Evolutionary conservation across 2,113 vertebrate species (phyloP).

Genomic region (Lophochroa leadbeateri): DNA sequence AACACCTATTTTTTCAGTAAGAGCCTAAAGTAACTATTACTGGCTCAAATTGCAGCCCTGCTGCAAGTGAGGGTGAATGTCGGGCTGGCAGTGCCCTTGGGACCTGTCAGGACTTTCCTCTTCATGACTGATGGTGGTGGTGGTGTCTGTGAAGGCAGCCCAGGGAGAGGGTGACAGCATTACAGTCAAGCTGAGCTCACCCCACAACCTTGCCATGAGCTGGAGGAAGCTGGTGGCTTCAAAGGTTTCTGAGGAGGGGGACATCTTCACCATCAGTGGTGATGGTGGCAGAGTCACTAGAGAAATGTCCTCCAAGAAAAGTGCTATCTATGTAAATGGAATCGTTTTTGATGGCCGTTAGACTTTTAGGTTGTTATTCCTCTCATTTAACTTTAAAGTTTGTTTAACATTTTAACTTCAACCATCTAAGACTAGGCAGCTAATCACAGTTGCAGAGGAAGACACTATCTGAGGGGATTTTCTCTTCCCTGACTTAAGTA

Average conservation of each 20-base stretch:
- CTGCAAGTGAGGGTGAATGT: background rate
- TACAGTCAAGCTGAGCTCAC: background rate
- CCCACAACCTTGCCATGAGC: background rate
- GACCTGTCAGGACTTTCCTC: background rate
- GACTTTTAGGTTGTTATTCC: background rate
- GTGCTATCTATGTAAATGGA: background rate
- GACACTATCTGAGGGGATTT: background rate
- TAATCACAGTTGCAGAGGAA: background rate
- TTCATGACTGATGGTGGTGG: fast-evolving
- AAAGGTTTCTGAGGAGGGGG: background rate
- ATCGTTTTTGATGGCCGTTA: background rate
- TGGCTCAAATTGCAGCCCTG: background rate
- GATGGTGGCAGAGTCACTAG: background rate
- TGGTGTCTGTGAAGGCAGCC: background rate
- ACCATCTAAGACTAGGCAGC: background rate
- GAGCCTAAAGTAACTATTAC: background rate
- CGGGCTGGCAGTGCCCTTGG: fast-evolving
- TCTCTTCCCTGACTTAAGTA: background rate
- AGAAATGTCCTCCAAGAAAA: background rate
- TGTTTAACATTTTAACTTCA: background rate
- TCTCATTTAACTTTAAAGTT: background rate
- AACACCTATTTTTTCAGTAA: background rate
- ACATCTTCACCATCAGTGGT: fast-evolving
- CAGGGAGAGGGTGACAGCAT: background rate
- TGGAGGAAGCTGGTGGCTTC: background rate